Conservation (phyloP, 2,113 vertebrate species). For the Macquaria ambigua region DNA sequence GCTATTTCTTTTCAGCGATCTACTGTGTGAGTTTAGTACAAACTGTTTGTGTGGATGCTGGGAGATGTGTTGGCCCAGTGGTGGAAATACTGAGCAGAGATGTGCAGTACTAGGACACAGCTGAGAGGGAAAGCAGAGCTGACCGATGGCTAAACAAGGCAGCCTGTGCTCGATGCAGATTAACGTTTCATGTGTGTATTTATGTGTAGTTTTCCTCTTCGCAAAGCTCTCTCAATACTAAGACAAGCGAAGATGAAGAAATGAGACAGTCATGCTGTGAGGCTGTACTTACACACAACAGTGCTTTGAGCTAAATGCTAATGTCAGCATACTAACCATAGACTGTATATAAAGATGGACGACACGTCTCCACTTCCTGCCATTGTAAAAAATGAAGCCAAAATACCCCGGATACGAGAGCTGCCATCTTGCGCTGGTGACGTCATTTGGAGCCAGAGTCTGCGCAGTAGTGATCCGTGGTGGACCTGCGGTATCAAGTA, state of each 20-base stretch:
- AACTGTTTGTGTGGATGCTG: neutral
- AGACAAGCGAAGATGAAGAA: neutral
- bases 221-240: neutral
- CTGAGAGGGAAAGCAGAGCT: conserved; percentile 30
- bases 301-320: neutral
- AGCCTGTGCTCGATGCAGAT: conserved; percentile 30
- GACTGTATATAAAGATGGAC: too few species aligned
- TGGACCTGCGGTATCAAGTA: too few species aligned
- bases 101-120: conserved; percentile 8
- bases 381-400: too few species aligned
- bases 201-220: neutral
- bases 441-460: too few species aligned
- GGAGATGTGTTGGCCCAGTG: neutral
- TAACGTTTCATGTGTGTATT: neutral
- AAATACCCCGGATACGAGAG: too few species aligned
- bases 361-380: too few species aligned
- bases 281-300: neutral
- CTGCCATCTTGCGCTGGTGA: too few species aligned
- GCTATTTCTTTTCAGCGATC: neutral
- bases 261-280: neutral
- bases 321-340: neutral
- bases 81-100: neutral
- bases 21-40: neutral
- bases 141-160: conserved; percentile 30
- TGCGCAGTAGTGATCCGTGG: too few species aligned